phyloP scores from a whole-genome alignment of 2,888 invertebrate genomes.

The Callosobruchus maculatus region DNA sequence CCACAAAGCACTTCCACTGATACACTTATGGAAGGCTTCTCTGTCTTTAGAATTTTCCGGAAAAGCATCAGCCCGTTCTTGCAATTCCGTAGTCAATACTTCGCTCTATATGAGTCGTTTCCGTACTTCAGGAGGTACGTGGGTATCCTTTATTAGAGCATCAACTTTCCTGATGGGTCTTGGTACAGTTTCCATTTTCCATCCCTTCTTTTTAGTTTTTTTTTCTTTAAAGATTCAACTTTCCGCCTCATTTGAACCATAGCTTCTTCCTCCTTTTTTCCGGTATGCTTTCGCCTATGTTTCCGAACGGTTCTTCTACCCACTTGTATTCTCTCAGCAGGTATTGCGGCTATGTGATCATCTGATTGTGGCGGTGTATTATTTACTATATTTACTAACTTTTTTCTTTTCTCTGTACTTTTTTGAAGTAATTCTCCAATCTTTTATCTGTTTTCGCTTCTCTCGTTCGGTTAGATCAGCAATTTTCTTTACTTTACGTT shows the following conservation, averaged over 20 bases:
- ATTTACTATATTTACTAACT: too few species aligned
- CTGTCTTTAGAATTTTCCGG: slow-evolving; percentile 7
- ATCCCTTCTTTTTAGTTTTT: slow-evolving; percentile 7
- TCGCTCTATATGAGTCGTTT: slow-evolving; percentile 9
- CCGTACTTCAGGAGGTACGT: slow-evolving; percentile 8
- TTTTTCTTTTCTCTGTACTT: slow-evolving; percentile 9
- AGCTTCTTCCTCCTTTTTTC: slow-evolving; percentile 5
- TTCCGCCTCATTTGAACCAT: slow-evolving; percentile 5
- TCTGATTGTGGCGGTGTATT: too few species aligned
- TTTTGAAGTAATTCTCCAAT: slow-evolving; percentile 5
- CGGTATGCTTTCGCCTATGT: slow-evolving; percentile 9
- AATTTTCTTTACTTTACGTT: too few species aligned
- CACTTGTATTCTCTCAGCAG: too few species aligned
- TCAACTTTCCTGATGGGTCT: slow-evolving; percentile 8
- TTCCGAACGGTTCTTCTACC: slow-evolving; percentile 5
- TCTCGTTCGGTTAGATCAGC: slow-evolving; percentile 8
- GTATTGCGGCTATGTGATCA: too few species aligned
- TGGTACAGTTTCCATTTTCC: not conserved
- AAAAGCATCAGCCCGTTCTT: too few species aligned
- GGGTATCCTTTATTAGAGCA: slow-evolving; percentile 6
- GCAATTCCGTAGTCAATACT: slow-evolving; percentile 8
- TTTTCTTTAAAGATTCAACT: slow-evolving; percentile 1
- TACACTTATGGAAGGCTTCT: too few species aligned
- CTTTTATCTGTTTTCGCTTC: slow-evolving; percentile 7
- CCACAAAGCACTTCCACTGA: too few species aligned